These are phyloP conservation scores for Gorsachius magnificus DNA, from an alignment of 2,797 vertebrate genomes.

Conservation along the genomic window DNA sequence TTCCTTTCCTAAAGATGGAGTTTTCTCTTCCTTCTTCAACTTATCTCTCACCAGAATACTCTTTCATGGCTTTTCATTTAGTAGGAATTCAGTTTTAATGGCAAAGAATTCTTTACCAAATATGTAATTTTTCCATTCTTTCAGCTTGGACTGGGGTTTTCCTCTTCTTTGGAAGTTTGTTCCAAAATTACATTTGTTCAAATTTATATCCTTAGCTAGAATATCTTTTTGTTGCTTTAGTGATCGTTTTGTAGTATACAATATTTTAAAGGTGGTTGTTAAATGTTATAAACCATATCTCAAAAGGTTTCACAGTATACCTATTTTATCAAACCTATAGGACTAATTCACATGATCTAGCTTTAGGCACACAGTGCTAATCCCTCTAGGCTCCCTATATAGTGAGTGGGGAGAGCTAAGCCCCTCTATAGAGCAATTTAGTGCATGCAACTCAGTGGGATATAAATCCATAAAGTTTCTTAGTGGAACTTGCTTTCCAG, in stretches of 20 bases:
- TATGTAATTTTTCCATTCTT: background rate
- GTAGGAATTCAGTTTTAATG: background rate
- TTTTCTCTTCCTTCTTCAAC: background rate
- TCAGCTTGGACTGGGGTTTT: background rate
- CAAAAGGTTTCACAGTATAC: background rate
- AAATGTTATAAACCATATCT: background rate
- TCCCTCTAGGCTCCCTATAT: background rate
- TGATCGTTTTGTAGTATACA: background rate
- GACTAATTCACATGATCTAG: background rate
- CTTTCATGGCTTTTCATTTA: background rate
- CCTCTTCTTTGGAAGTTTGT: background rate
- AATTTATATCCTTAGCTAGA: background rate
- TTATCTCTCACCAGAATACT: background rate
- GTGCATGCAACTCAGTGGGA: background rate
- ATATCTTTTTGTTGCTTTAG: background rate
- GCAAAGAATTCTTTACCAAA: background rate
- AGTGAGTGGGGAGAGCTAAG: background rate
- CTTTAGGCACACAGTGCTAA: background rate
- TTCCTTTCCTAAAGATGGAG: background rate
- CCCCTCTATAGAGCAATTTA: background rate
- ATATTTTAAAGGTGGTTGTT: background rate
- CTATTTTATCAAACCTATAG: background rate
- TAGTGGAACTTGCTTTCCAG: background rate
- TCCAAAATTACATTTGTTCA: background rate
- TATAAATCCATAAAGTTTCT: background rate